A percentile compares a stretch with the other conserved stretches of the same genome.
phyloP scores from a whole-genome alignment of 2,113 vertebrate genomes.

The Myrmecophaga tridactyla region DNA sequence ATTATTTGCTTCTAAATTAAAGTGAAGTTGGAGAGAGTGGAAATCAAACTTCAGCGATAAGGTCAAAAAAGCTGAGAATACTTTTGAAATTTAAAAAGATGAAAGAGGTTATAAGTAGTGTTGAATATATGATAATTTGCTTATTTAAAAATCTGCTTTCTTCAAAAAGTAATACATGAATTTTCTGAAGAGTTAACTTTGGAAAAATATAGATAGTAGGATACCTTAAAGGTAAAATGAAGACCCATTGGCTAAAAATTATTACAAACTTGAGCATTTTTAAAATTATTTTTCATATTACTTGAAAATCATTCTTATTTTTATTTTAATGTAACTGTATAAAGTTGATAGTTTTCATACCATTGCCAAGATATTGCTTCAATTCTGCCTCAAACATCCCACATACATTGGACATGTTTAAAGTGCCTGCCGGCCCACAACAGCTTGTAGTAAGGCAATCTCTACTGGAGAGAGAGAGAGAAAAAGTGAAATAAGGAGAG shows the following conservation, averaged over 20 bases:
- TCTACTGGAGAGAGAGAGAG: background rate
- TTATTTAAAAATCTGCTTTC: conserved; percentile 49
- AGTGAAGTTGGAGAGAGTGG: background rate
- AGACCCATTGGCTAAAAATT: background rate
- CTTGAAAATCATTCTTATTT: too few relatives aligned
- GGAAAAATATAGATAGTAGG: conserved; percentile 36
- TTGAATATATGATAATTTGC: conserved; percentile 57
- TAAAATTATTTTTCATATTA: too few relatives aligned
- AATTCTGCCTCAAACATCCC: background rate
- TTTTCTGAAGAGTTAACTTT: conserved; percentile 47
- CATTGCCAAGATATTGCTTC: conserved; percentile 19
- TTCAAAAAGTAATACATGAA: conserved; percentile 43
- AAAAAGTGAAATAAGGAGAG: too few relatives aligned
- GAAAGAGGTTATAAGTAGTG: background rate
- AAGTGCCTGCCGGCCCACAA: background rate
- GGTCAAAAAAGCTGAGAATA: background rate
- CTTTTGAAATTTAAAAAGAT: conserved; percentile 19
- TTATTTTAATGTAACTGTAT: conserved; percentile 36
- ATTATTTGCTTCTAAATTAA: conserved; percentile 50
- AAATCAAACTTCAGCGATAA: conserved; percentile 53
- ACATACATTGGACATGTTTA: background rate
- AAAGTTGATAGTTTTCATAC: background rate
- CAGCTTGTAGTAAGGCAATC: background rate
- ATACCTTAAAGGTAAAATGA: conserved; percentile 32
- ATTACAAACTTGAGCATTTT: conserved; percentile 19